A percentile compares a stretch with the other conserved stretches of the same genome.
Conservation (phyloP, 2,113 vertebrate genomes). For the Larimichthys polyactis region DNA sequence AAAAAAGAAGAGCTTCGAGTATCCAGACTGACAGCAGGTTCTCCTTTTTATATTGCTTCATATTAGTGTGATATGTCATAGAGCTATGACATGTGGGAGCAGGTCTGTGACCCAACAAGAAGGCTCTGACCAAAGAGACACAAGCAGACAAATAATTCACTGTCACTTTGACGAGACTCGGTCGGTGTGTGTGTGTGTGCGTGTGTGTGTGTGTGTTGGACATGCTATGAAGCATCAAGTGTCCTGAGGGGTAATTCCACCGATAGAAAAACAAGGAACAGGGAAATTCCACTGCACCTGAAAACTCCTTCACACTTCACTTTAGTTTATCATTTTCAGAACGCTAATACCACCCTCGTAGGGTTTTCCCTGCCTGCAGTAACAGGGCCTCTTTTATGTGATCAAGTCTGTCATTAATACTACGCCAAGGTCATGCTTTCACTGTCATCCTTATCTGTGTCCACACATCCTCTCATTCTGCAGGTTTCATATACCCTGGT, state of each 20-base stretch:
- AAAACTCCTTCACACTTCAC: slow-evolving; percentile 33
- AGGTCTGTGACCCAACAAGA: slow-evolving; percentile 32
- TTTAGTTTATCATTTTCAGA: slow-evolving; percentile 60
- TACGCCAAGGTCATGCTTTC: slow-evolving; percentile 52
- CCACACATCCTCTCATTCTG: slow-evolving; percentile 41
- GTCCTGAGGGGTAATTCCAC: slow-evolving; percentile 75
- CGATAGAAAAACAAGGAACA: slow-evolving; percentile 44
- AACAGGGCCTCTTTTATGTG: slow-evolving; percentile 58
- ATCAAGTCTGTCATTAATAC: slow-evolving; percentile 60
- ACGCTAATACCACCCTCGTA: slow-evolving; percentile 14
- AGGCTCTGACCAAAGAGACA: slow-evolving; percentile 42
- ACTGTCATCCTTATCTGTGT: slow-evolving; percentile 44
- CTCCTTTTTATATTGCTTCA: slow-evolving; percentile 23
- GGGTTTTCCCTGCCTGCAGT: slow-evolving; percentile 60
- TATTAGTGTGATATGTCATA: slow-evolving; percentile 45
- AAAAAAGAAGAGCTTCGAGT: background rate
- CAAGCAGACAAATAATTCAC: slow-evolving; percentile 41
- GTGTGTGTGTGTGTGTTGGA: slow-evolving; percentile 19
- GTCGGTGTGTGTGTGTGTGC: slow-evolving; percentile 17
- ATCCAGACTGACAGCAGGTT: slow-evolving; percentile 7
- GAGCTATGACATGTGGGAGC: slow-evolving; percentile 33
- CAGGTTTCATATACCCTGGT: slow-evolving; percentile 37
- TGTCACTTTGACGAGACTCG: slow-evolving; percentile 43
- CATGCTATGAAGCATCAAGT: slow-evolving; percentile 57
- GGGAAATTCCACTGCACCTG: slow-evolving; percentile 70